Evolutionary conservation across 2,113 vertebrate genomes (phyloP), one percentile per base, ranked within the genome.

Genomic region (Entomyzon cyanotis): DNA sequence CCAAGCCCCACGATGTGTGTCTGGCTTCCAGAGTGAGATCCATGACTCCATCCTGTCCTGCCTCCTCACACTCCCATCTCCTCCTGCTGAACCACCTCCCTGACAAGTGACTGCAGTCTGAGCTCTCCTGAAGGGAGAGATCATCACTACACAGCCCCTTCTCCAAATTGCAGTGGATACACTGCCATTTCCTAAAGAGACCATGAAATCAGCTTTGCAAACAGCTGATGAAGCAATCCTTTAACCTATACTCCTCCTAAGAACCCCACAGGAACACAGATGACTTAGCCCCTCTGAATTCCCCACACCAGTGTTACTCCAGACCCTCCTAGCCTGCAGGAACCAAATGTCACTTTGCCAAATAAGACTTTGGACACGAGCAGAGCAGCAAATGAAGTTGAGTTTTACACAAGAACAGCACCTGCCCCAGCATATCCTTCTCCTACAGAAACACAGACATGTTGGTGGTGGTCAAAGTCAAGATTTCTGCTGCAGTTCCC

Each of bases 91-190:
- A n/a, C 21, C 50, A 49, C 33, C 70, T 64, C 47, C 37, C 28
- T 2, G 1, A 22, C 0, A 2, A 63, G 39, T 0, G 2, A 49
- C 39, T 11, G 13, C 46, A 37, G 28, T 4, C 18, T 33, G 10
- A 75, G 71, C 77, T 74, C 44, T 63, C 64, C 56, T 8, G 42
- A 84, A 65, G 24, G 83, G 39, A 92, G 19, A 47, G 9, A 35
- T 28, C 0, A 1, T 1, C 47, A 46, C 44, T 14, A 5, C 19
- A 39, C n/a, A 86, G 75, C 33, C 37, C 62, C 50, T 49, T 52
- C 73, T 27, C 85, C 86, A 64, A 76, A 60, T 7, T 1, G 82
- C 90, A 44, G 24, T 9, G 56, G 52, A 14, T 21, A 21, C 13
- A 2, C 81, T 56, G 58, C 58, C 24, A 11, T 39, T 77, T 63